Base-by-base conservation (phyloP, 1,140 invertebrate species). In the Idris sp. region DNA sequence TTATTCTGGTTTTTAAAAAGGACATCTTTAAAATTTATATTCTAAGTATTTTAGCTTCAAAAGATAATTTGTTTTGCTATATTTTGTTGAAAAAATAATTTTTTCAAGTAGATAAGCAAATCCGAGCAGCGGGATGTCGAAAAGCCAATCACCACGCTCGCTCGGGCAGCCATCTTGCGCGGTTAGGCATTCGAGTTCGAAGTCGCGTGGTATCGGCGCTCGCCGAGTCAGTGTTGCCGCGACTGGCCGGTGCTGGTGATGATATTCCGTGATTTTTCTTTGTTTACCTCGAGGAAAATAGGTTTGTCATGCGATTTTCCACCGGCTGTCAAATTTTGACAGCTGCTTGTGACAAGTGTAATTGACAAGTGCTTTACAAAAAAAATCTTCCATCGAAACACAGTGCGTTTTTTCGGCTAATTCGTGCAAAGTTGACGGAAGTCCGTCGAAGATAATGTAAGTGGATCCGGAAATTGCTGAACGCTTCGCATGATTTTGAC, bases 111-210 rank as follows among this genome's bases (percentile, higher is more conserved):
- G 75, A 79, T 79, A 79, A 80, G 61, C 71, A 38, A 62, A 53
- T 54, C 76, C 62, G 81, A 59, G 75, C 65, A 81, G 74, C 81
- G 78, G 78, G 68, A 48, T 25, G 51, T 35, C 22, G 36, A n/a
- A 49, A 33, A 56, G 59, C 83, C 83, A 85, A 84, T 84, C 54
- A 48, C 53, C 13, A 26, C 10, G 43, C 40, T 54, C 53, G 40
- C 43, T 13, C 14, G 61, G 62, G 77, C 69, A 74, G 81, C 84
- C 84, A 85, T 85, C 77, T 85, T 85, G 84, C 81, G 79, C 83
- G 82, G 77, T 74, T 80, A 81, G 77, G 79, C 83, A 81, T 82
- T 83, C 76, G 80, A 79, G 76, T 79, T 74, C 49, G 69, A 69
- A 84, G 84, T 81, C 83, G 84, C 82, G 84, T 84, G 84, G 81